Evolutionary conservation across 2,888 invertebrate species (phyloP).

Genomic region (Margaritifera margaritifera): DNA sequence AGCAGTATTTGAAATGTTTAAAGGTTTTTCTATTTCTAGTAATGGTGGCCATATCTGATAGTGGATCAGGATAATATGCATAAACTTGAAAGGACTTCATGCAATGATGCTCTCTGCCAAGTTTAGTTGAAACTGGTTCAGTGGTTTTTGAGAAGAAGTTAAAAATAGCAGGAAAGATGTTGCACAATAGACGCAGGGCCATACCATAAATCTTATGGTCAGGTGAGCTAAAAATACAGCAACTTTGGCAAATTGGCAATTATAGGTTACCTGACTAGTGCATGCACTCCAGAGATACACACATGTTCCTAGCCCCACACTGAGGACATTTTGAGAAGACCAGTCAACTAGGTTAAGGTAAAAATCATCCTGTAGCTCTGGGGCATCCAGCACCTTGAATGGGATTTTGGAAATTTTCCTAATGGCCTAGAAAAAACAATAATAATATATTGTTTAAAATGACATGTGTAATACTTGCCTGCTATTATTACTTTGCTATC

Average conservation of each 20-base stretch:
- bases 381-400: constrained; percentile 97
- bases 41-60: too few relatives aligned
- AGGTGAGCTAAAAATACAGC: neutral
- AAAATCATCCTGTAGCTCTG: constrained; percentile 98
- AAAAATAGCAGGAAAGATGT: too few relatives aligned
- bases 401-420: constrained; percentile 98
- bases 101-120: too few relatives aligned
- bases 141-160: too few relatives aligned
- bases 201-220: too few relatives aligned
- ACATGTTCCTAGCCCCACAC: constrained; percentile 97
- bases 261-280: constrained; percentile 86
- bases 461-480: neutral
- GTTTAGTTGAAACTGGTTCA: too few relatives aligned
- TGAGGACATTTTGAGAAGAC: constrained; percentile 98
- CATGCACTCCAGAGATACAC: constrained; percentile 99
- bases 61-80: too few relatives aligned
- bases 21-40: too few relatives aligned
- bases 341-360: constrained; percentile 99
- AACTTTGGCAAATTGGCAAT: neutral
- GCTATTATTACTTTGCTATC: neutral
- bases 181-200: too few relatives aligned
- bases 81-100: too few relatives aligned
- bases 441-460: neutral
- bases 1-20: too few relatives aligned
- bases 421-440: constrained; percentile 79